phyloP scores from a whole-genome alignment of 1,140 invertebrate species.

The Leptinotarsa defecta region DNA sequence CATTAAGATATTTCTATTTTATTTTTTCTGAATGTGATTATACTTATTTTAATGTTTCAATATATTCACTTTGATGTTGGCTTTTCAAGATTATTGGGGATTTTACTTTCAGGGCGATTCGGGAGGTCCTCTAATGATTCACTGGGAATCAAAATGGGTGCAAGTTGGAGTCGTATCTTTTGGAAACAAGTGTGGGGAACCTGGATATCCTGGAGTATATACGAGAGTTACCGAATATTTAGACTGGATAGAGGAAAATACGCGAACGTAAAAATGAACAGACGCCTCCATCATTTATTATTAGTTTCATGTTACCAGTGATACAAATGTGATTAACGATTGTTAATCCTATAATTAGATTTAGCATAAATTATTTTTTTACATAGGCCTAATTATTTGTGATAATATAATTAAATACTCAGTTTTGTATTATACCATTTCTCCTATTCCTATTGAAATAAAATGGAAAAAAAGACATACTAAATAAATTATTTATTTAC shows the following conservation, averaged over 20 bases:
- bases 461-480: too few relatives aligned
- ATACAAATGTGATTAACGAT: slow-evolving; percentile 26
- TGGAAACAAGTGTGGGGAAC: slow-evolving; percentile 88
- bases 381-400: slow-evolving; percentile 14
- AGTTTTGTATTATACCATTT: too few relatives aligned
- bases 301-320: slow-evolving; percentile 29
- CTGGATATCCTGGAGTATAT: slow-evolving; percentile 83
- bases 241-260: slow-evolving; percentile 65
- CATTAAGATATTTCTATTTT: too few relatives aligned
- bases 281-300: slow-evolving; percentile 16
- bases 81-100: too few relatives aligned
- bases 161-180: slow-evolving; percentile 90
- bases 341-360: slow-evolving; percentile 18
- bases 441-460: too few relatives aligned
- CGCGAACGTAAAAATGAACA: slow-evolving; percentile 31
- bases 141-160: slow-evolving; percentile 74
- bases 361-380: slow-evolving; percentile 17
- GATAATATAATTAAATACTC: slow-evolving; percentile 17
- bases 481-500: slow-evolving; percentile 25
- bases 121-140: slow-evolving; percentile 85
- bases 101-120: slow-evolving; percentile 67
- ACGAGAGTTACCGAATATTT: slow-evolving; percentile 68
- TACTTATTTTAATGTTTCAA: too few relatives aligned
- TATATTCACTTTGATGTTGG: too few relatives aligned
- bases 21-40: too few relatives aligned